phyloP scores from a whole-genome alignment of 2,888 invertebrate species.

The Dolomedes plantarius region DNA sequence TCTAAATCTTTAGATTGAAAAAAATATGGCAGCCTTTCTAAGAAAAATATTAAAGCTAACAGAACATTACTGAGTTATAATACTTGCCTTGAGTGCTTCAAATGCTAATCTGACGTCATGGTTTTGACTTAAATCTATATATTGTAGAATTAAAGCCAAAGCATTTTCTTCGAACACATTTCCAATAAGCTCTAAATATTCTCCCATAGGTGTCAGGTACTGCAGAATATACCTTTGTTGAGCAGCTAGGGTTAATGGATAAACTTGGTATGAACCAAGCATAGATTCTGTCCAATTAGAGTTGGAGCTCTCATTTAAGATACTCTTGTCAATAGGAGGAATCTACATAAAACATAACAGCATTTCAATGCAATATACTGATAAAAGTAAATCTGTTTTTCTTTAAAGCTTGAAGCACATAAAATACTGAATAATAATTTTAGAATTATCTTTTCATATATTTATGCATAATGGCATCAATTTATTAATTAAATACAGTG shows the following conservation, averaged over 20 bases:
- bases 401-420: too few relatives aligned
- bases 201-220: constrained; percentile 97
- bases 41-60: too few relatives aligned
- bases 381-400: not conserved
- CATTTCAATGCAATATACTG: not conserved
- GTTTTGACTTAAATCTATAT: constrained; percentile 91
- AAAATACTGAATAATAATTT: too few relatives aligned
- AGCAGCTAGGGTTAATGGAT: constrained; percentile 91
- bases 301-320: constrained; percentile 82
- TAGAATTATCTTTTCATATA: too few relatives aligned
- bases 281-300: constrained; percentile 92
- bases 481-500: too few relatives aligned
- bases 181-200: constrained; percentile 96
- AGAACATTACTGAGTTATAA: too few relatives aligned
- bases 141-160: constrained; percentile 90
- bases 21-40: too few relatives aligned
- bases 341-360: constrained; percentile 1
- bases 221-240: constrained; percentile 94
- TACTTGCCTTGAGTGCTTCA: constrained; percentile 86
- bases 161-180: constrained; percentile 96
- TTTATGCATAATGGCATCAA: too few relatives aligned
- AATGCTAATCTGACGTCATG: constrained; percentile 95
- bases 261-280: constrained; percentile 91
- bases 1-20: too few relatives aligned
- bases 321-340: constrained; percentile 28